phyloP scores from a whole-genome alignment of 2,797 vertebrate species.

The Sebastolobus alascanus region DNA sequence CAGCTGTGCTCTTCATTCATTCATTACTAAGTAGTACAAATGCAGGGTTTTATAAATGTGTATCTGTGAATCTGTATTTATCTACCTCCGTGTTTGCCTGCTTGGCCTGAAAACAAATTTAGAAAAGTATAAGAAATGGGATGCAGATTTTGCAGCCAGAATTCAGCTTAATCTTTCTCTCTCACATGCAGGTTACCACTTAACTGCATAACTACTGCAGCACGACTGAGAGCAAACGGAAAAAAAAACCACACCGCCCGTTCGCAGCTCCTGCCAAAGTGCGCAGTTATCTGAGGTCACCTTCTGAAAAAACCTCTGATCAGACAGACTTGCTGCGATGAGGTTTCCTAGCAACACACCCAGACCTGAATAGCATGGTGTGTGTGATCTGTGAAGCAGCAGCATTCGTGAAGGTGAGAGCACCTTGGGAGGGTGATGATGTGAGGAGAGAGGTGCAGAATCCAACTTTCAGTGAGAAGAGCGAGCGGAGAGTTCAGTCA shows the following conservation, averaged over 20 bases:
- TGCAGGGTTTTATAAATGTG: background rate
- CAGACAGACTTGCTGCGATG: background rate
- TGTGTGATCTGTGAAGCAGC: constrained; percentile 26
- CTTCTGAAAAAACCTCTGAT: constrained; percentile 27
- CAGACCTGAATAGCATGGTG: background rate
- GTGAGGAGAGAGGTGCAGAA: constrained; percentile 10
- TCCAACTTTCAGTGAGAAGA: background rate
- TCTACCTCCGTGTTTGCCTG: background rate
- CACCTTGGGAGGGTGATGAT: constrained; percentile 9
- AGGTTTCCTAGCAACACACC: constrained; percentile 60
- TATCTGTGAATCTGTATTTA: background rate
- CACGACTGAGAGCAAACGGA: background rate
- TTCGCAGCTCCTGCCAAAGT: constrained; percentile 18
- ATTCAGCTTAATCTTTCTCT: background rate
- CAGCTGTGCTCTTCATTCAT: background rate
- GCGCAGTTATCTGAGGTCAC: constrained; percentile 28
- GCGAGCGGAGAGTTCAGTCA: background rate
- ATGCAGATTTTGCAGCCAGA: background rate
- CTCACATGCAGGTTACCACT: background rate
- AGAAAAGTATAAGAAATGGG: background rate
- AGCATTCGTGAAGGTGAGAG: constrained; percentile 33
- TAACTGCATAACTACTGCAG: background rate
- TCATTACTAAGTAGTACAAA: background rate
- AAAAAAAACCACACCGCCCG: background rate
- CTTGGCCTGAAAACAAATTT: background rate